A percentile compares a stretch with the other conserved stretches of the same genome.
Conservation (phyloP, 2,113 vertebrate genomes). For the Stegostoma tigrinum region DNA sequence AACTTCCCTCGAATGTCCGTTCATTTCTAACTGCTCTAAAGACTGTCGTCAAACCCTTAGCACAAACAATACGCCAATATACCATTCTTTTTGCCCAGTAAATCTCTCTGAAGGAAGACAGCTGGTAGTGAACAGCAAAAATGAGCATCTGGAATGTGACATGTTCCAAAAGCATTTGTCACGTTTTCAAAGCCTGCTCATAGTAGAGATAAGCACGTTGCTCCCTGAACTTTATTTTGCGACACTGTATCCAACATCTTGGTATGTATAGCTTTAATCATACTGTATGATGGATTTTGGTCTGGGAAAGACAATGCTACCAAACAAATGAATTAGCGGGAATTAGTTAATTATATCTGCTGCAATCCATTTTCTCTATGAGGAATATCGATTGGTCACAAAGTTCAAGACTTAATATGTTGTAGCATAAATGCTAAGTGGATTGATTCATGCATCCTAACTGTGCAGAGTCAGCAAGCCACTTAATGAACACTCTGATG, state of each 20-base stretch:
- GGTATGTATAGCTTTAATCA: neutral
- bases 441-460: neutral
- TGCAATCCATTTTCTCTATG: neutral
- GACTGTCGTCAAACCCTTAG: neutral
- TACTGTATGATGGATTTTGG: neutral
- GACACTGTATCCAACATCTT: neutral
- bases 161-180: neutral
- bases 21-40: neutral
- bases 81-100: neutral
- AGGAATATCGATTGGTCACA: neutral
- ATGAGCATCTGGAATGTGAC: neutral
- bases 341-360: neutral
- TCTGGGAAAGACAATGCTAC: neutral
- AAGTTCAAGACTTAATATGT: neutral
- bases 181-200: neutral
- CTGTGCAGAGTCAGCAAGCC: neutral
- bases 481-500: neutral
- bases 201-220: no score
- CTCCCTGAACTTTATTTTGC: neutral
- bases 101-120: neutral
- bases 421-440: slow-evolving; percentile 1
- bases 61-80: neutral
- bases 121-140: neutral
- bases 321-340: neutral
- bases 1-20: neutral